Percentiles rank a stretch among this genome's conserved stretches.
These are phyloP conservation scores for Vicugna pacos DNA, from an alignment of 2,113 vertebrate genomes.

Conservation along the genomic window DNA sequence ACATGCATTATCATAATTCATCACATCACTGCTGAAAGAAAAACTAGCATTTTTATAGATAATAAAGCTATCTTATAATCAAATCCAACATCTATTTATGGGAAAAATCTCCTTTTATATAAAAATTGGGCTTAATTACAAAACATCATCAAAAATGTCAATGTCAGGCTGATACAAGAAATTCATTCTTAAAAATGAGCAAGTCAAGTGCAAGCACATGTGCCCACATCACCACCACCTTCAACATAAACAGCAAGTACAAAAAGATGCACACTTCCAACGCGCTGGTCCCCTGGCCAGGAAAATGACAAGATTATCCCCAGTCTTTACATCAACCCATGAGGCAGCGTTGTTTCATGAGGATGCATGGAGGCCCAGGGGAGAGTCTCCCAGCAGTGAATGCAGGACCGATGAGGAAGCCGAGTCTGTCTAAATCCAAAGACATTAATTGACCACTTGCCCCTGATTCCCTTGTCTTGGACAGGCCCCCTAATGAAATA, in stretches of 20 bases:
- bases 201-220: not conserved
- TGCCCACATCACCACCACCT: not conserved
- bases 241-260: not conserved
- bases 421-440: too few species aligned
- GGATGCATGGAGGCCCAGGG: not conserved
- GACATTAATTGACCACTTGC: too few species aligned
- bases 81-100: not conserved
- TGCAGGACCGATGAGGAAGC: accelerated
- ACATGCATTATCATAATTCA: not conserved
- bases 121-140: not conserved
- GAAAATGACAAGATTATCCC: not conserved
- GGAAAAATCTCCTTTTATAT: not conserved
- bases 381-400: too few species aligned
- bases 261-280: not conserved
- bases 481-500: not conserved
- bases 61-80: not conserved
- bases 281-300: not conserved
- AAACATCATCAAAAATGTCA: not conserved
- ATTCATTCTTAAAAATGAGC: not conserved
- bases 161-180: not conserved
- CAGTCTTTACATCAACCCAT: not conserved
- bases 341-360: not conserved
- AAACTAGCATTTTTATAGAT: not conserved
- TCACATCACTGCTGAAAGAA: not conserved
- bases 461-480: not conserved